Evolutionary conservation across 2,113 vertebrate genomes (phyloP).

Genomic region (Paedocypris sp.): DNA sequence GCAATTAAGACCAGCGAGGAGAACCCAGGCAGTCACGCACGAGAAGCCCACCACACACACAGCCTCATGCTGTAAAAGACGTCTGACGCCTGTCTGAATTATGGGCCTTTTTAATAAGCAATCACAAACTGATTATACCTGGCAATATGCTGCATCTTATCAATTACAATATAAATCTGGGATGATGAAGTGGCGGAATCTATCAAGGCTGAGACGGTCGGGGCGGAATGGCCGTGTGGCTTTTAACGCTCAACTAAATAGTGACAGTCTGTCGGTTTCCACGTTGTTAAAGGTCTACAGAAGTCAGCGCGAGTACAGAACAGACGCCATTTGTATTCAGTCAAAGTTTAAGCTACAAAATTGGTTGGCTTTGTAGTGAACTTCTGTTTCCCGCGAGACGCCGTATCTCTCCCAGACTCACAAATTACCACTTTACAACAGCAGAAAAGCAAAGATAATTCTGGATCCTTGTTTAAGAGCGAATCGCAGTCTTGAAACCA

Average conservation of each 20-base stretch:
- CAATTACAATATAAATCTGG: not conserved
- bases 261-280: constrained; percentile 6
- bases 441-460: not conserved
- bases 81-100: not conserved
- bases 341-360: constrained; percentile 7
- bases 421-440: not conserved
- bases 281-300: not conserved
- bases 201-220: not conserved
- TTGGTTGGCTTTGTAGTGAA: constrained; percentile 6
- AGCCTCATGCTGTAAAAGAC: not conserved
- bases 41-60: constrained; percentile 22
- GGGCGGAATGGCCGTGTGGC: not conserved
- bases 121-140: not conserved
- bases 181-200: not conserved
- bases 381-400: not conserved
- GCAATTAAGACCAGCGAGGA: constrained; percentile 55
- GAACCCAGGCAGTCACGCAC: constrained; percentile 40
- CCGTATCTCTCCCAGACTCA: not conserved
- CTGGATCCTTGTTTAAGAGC: not conserved
- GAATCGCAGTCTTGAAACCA: not conserved
- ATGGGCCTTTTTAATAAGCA: not conserved
- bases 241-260: not conserved
- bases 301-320: not conserved
- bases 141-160: not conserved
- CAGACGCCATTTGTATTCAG: constrained; percentile 9